These are phyloP conservation scores for Agrilus cyanescens DNA, from an alignment of 2,888 invertebrate genomes.

Conservation along the genomic window DNA sequence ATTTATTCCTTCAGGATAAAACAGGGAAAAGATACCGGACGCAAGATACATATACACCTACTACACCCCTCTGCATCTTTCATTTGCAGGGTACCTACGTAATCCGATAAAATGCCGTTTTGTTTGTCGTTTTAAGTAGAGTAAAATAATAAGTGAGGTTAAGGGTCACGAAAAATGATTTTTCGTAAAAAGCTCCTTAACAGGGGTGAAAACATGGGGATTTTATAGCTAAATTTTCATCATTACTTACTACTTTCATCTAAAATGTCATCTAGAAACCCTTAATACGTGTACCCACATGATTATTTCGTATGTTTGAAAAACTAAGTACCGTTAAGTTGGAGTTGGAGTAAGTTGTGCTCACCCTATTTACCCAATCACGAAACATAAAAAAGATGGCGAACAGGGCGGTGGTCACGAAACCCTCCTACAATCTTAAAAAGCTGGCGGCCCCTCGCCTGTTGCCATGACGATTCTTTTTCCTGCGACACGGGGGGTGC, in stretches of 20 bases:
- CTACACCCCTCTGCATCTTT: not conserved
- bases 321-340: not conserved
- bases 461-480: constrained; percentile 31
- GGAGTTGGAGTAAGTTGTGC: not conserved
- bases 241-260: too few relatives aligned
- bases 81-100: constrained; percentile 10
- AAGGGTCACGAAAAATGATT: too few relatives aligned
- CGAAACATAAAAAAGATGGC: constrained; percentile 28
- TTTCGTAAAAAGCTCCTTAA: too few relatives aligned
- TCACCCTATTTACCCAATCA: constrained; percentile 3
- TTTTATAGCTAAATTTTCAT: too few relatives aligned
- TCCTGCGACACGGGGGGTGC: constrained; percentile 20
- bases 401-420: constrained; percentile 29
- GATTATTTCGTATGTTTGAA: too few relatives aligned
- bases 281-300: too few relatives aligned
- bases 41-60: not conserved
- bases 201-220: too few relatives aligned
- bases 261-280: too few relatives aligned
- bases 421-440: constrained; percentile 29
- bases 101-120: constrained; percentile 25
- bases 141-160: too few relatives aligned
- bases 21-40: too few relatives aligned
- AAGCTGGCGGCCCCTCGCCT: constrained; percentile 23
- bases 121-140: constrained; percentile 14
- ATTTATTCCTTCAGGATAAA: not conserved